Evolutionary conservation across 2,888 invertebrate genomes (phyloP), one percentile per base, ranked within the genome.

Genomic region (Caenorhabditis virilis): DNA sequence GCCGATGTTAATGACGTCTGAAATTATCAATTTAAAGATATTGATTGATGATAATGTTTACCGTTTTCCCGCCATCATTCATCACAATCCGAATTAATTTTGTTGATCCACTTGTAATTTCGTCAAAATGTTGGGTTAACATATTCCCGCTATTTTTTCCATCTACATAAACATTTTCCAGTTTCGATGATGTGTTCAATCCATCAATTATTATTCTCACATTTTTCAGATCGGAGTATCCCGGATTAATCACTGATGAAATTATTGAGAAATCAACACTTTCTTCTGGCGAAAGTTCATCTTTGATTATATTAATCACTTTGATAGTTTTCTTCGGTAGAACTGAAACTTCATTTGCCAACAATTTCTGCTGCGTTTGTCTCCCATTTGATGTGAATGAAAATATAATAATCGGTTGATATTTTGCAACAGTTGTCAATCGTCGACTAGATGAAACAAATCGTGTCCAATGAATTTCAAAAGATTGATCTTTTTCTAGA

Each of bases 181-280:
- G 20, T n/a, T 47, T 43, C 4, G 57, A 22, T 2, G n/a, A n/a
- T n/a, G n/a, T n/a, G n/a, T n/a, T n/a, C n/a, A n/a, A n/a, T n/a
- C n/a, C n/a, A n/a, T n/a, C n/a, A n/a, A n/a, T n/a, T n/a, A n/a
- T n/a, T n/a, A n/a, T n/a, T n/a, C n/a, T n/a, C 0, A 71, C 64
- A 30, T 62, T 49, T 20, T 55, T 46, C 27, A 71, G 48, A 15
- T 53, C 47, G 3, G 68, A 58, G 41, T 71, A 71, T 9, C 72
- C 72, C 11, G 59, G 64, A 49, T 72, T 72, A n/a, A 72, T 67
- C n/a, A 72, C 64, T 5, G 69, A 57, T 9, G 61, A 62, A 25
- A 62, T 61, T 13, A 69, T 39, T 2, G 72, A 72, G 41, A 69
- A 69, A 20, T 64, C 48, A 16, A 33, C 48, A 38, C 36, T 46